Base-by-base conservation (phyloP, 2,888 invertebrate genomes). In the Erebia ligea region DNA sequence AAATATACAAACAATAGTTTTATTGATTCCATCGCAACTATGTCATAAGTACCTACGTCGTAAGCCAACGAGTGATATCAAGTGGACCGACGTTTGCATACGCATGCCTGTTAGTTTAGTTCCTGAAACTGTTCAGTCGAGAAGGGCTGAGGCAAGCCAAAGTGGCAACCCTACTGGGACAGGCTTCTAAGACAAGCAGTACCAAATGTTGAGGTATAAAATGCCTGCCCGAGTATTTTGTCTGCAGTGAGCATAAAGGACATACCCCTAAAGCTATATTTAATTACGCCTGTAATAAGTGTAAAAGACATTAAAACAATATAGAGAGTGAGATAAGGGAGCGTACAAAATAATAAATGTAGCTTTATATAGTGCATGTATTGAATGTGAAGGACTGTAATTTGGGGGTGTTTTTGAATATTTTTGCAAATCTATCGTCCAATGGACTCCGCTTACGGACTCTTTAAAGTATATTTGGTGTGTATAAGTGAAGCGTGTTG, bases 1-100 rank as follows among this genome's bases (percentile, higher is more conserved):
- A 75, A 71, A 80, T 78, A 82, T 76, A 87, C 85, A 87, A 86
- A 89, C 90, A 90, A 91, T 90, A 91, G 91, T 90, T 91, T 89
- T 90, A 90, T 87, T 80, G 79, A 78, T 82, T 87, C 87, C 86
- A 86, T 84, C 88, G 86, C 87, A 85, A 86, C 82, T 87, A 87
- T 86, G 83, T 87, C 86, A 84, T 87, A 85, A 87, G 86, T 86
- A 88, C 85, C 85, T 84, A 85, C 81, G 83, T 83, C 84, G 84
- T 86, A 85, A 84, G 85, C 85, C 83, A 82, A 83, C 84, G 84
- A 85, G 84, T 85, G 86, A 85, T 83, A 77, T 72, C 78, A 78
- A 79, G 82, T 78, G 76, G 80, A 81, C 65, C 80, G 79, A 77
- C 80, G 85, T 83, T 87, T 87, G 89, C 87, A 67, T 59, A 59